phyloP scores from a whole-genome alignment of 2,888 invertebrate genomes.

The Polia nebulosa region DNA sequence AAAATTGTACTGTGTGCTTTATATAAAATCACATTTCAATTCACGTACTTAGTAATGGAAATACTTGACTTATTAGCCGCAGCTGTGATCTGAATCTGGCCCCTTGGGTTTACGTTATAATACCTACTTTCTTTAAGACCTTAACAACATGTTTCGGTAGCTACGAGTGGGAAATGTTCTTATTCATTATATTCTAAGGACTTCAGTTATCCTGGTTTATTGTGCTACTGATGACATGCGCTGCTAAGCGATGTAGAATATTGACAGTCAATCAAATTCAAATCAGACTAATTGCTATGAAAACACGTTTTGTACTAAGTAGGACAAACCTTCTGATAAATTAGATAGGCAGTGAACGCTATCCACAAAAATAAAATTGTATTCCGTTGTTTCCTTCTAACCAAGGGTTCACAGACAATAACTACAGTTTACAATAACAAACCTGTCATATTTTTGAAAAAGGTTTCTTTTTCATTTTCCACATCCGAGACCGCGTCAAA shows the following conservation, averaged over 20 bases:
- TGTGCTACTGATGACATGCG: not conserved
- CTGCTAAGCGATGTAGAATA: not conserved
- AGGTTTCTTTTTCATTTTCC: conserved; percentile 35
- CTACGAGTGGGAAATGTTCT: not conserved
- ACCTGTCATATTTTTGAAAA: conserved; percentile 6
- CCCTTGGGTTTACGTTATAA: not conserved
- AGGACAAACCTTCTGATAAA: not conserved
- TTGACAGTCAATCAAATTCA: not conserved
- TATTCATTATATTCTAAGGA: not conserved
- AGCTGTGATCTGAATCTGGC: too few relatives aligned
- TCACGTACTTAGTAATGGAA: not conserved
- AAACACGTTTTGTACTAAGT: not conserved
- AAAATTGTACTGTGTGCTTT: too few relatives aligned
- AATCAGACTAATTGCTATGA: not conserved
- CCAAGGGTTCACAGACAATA: not conserved
- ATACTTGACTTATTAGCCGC: not conserved
- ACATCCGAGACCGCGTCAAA: conserved; percentile 30
- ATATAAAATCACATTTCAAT: not conserved
- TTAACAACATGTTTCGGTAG: not conserved
- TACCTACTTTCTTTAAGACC: not conserved
- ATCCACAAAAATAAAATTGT: too few relatives aligned
- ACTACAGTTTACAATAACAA: conserved; percentile 19
- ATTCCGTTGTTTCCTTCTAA: too few relatives aligned
- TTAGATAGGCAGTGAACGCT: not conserved
- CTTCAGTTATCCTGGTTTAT: not conserved